These are phyloP conservation scores for Lutjanus erythropterus DNA, from an alignment of 2,113 vertebrate genomes.

Conservation along the genomic window DNA sequence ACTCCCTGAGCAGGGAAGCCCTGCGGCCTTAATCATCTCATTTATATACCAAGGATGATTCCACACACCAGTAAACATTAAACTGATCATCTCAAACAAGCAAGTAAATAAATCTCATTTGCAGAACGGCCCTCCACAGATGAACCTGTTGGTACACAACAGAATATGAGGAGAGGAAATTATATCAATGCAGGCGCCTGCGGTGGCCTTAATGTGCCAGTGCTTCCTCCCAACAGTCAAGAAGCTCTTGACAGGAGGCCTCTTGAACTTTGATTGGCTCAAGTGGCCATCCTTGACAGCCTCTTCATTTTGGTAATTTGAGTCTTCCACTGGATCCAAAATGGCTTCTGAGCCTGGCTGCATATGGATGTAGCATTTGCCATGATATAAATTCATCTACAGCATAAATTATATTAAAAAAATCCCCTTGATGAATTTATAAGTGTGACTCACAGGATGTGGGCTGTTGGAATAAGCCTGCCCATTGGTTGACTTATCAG, in stretches of 20 bases:
- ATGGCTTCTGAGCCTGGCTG: not conserved
- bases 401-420: not conserved
- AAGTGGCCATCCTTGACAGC: constrained; percentile 44
- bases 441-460: no score
- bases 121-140: constrained; percentile 18
- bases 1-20: constrained; percentile 81
- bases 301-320: constrained; percentile 53
- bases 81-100: constrained; percentile 59
- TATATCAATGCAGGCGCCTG: not conserved
- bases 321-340: constrained; percentile 11
- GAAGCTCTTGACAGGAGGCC: constrained; percentile 54
- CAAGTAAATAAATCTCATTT: constrained; percentile 63
- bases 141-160: constrained; percentile 44
- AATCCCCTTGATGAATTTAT: not conserved
- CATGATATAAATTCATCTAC: not conserved
- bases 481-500: no score
- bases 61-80: constrained; percentile 73
- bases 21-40: constrained; percentile 83
- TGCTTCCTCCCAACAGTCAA: constrained; percentile 9
- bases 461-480: no score
- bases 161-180: constrained; percentile 19
- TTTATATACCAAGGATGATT: constrained; percentile 78
- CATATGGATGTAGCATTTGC: not conserved
- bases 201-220: constrained; percentile 1
- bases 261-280: constrained; percentile 62